Conservation (phyloP, 2,888 invertebrate genomes). For the Clusia tigrina region DNA sequence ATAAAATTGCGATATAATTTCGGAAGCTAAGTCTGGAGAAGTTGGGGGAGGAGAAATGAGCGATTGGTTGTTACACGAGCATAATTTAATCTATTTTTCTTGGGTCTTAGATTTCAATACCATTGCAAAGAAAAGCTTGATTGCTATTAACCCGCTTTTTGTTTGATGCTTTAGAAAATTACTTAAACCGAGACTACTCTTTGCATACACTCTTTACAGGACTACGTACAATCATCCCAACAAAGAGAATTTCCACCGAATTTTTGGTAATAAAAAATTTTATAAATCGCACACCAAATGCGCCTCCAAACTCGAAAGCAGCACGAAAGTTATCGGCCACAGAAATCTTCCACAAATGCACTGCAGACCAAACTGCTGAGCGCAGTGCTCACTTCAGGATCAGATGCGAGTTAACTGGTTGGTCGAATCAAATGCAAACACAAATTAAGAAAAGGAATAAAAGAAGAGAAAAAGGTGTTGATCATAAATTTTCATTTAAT, state of each 20-base stretch:
- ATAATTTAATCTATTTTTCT: too few species aligned
- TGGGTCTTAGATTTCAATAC: too few species aligned
- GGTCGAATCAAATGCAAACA: background rate
- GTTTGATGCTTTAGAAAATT: too few species aligned
- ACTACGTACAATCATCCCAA: too few species aligned
- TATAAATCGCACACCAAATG: background rate
- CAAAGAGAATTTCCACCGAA: background rate
- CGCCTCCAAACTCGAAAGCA: background rate
- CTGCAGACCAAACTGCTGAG: background rate
- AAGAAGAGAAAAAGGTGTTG: slow-evolving; percentile 41
- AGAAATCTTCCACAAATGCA: background rate
- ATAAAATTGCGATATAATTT: too few species aligned
- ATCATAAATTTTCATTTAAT: slow-evolving; percentile 48
- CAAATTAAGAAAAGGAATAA: background rate
- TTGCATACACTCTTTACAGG: too few species aligned
- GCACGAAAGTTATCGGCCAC: background rate
- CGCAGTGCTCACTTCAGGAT: background rate
- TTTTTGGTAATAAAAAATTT: background rate
- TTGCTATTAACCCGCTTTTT: too few species aligned
- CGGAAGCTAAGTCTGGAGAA: too few species aligned
- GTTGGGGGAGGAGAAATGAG: too few species aligned
- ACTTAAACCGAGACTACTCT: too few species aligned
- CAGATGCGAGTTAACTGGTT: background rate
- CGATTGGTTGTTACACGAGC: too few species aligned
- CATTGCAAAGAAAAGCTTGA: too few species aligned